These are phyloP conservation scores for Micropoecilia bifurca DNA, from an alignment of 2,797 vertebrate species.

Conservation along the genomic window DNA sequence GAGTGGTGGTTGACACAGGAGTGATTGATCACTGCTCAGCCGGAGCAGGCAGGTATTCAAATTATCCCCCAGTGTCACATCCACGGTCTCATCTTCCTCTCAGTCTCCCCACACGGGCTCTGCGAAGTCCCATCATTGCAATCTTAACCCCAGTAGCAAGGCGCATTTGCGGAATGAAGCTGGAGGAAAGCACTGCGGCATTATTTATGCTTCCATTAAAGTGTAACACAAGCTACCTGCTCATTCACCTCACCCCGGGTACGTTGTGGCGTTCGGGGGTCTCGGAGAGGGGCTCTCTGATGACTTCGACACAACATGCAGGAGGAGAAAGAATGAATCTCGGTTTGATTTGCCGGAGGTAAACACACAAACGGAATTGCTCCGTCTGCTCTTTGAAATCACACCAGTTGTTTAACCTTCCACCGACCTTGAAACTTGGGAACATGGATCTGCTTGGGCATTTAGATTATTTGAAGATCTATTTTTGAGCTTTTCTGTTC, in stretches of 20 bases:
- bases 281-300: background rate
- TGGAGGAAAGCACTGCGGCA: background rate
- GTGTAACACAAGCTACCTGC: background rate
- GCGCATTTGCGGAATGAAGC: slow-evolving; percentile 15
- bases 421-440: background rate
- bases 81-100: slow-evolving; percentile 43
- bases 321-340: background rate
- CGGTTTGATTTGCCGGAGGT: background rate
- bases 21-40: slow-evolving; percentile 77
- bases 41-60: slow-evolving; percentile 77
- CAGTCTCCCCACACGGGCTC: slow-evolving; percentile 38
- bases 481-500: background rate
- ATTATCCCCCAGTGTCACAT: slow-evolving; percentile 68
- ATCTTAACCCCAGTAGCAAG: slow-evolving; percentile 14
- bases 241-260: background rate
- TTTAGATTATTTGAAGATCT: background rate
- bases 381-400: background rate
- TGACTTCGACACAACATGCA: background rate
- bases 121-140: slow-evolving; percentile 41
- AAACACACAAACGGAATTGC: background rate
- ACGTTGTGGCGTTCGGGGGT: background rate
- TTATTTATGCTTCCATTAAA: background rate
- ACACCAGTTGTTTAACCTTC: background rate
- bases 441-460: background rate
- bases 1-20: slow-evolving; percentile 63